These are phyloP conservation scores for Apolygus lucorum DNA, from an alignment of 1,140 invertebrate species.

Conservation along the genomic window DNA sequence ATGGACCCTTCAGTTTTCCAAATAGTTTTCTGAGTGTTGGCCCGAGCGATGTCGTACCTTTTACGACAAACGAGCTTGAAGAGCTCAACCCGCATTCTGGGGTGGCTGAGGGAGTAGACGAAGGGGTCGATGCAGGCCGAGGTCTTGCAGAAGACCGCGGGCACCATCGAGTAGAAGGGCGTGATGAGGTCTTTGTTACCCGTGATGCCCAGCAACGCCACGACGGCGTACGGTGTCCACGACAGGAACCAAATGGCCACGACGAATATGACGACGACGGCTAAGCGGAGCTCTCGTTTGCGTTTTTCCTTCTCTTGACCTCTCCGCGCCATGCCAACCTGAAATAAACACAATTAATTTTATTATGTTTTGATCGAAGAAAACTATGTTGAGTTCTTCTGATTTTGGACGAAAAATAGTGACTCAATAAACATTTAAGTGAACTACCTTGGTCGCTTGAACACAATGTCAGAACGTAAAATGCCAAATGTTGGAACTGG, in stretches of 20 bases:
- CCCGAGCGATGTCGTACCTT: conserved; percentile 12
- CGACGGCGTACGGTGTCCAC: conserved; percentile 66
- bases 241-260: conserved; percentile 62
- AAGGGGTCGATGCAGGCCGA: conserved; percentile 66
- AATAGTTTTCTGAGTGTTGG: conserved; percentile 13
- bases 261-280: conserved; percentile 53
- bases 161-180: conserved; percentile 59
- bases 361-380: no score
- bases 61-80: conserved; percentile 36
- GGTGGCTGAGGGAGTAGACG: conserved; percentile 62
- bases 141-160: conserved; percentile 64
- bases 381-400: no score
- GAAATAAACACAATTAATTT: no score
- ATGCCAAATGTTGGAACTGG: no score
- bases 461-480: no score
- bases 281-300: conserved; percentile 56
- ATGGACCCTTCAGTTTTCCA: conserved; percentile 21
- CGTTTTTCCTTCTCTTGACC: conserved; percentile 53
- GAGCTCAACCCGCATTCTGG: conserved; percentile 52
- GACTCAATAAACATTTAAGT: no score
- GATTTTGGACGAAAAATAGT: no score
- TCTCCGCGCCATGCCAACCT: conserved; percentile 36
- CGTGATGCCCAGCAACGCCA: conserved; percentile 60
- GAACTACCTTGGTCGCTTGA: no score
- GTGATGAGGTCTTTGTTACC: conserved; percentile 52